Evolutionary conservation across 1,140 invertebrate genomes (phyloP), one percentile per base, ranked within the genome.

Genomic region (Drosophila varians): DNA sequence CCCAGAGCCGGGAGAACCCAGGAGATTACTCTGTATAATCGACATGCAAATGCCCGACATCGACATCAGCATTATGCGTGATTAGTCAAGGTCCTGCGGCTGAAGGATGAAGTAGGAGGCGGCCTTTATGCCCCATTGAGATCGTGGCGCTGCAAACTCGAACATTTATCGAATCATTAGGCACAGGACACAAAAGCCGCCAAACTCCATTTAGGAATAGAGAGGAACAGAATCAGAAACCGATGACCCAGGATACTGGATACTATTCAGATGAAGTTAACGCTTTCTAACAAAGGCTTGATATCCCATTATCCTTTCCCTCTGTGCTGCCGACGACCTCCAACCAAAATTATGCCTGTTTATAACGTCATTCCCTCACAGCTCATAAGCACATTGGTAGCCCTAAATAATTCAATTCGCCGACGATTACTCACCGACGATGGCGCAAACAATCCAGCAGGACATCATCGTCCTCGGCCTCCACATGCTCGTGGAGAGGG

Each of bases 361-460:
- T 84, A 71, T 65, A 61, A 61, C 64, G 61, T 6, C 21, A n/a
- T 42, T 21, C 43, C 56, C 47, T 48, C 12, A 57, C 43, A 6
- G 48, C 19, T 36, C 12, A 38, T 46, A 46, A 23, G 21, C n/a
- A 19, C 12, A 23, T 14, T 25, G 21, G 34, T 31, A 14, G 25
- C 11, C 91, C 90, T 69, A 48, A 77, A 86, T 86, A 86, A 86
- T 82, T 77, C 54, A 87, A 68, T 84, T 62, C 47, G 45, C 55
- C 71, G 46, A 19, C 54, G 38, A 61, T 55, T 57, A 89, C 89
- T 90, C 82, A 92, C 91, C 90, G 84, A 70, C 89, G 92, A 53
- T 93, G 92, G 7, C 95, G 93, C 21, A 98, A 91, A 91, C 96
- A 97, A 31, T 77, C 74, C 14, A 91, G 57, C 74, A 91, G 54